Conservation (phyloP, 2,113 vertebrate genomes). For the Melanerpes formicivorus region DNA sequence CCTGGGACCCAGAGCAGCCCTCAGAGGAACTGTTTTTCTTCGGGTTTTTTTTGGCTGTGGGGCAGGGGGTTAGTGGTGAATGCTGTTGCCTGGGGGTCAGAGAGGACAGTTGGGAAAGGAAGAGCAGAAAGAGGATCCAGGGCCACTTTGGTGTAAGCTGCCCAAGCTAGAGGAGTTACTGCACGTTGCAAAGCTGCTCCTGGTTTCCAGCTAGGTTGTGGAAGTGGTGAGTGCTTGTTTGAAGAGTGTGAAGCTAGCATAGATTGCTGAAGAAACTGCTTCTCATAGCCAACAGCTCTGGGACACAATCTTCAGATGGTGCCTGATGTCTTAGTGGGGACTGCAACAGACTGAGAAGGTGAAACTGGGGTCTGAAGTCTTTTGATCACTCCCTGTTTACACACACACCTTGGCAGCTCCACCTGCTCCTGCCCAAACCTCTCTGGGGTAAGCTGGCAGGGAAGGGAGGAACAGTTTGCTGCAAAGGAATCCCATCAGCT, state of each 20-base stretch:
- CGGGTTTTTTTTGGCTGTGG: too few species aligned
- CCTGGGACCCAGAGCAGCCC: background rate
- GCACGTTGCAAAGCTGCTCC: rapidly evolving
- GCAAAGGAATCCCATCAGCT: background rate
- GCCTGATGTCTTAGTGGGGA: background rate
- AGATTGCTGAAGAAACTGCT: background rate
- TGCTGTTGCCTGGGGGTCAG: rapidly evolving
- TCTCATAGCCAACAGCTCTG: background rate
- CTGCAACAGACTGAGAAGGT: background rate
- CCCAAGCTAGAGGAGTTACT: background rate
- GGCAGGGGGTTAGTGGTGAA: too few species aligned
- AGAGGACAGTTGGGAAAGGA: background rate
- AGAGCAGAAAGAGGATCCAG: background rate
- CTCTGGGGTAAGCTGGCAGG: background rate
- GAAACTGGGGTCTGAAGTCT: background rate
- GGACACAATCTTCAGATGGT: background rate
- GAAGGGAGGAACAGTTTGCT: background rate
- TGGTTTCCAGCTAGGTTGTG: background rate
- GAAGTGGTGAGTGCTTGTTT: background rate
- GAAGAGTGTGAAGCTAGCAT: background rate
- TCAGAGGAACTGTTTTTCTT: background rate
- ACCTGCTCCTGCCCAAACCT: background rate
- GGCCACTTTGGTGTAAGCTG: background rate
- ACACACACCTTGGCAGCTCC: too few species aligned
- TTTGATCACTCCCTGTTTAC: rapidly evolving